Evolutionary conservation across 2,113 vertebrate genomes (phyloP).

Genomic region (Patagioenas fasciata): DNA sequence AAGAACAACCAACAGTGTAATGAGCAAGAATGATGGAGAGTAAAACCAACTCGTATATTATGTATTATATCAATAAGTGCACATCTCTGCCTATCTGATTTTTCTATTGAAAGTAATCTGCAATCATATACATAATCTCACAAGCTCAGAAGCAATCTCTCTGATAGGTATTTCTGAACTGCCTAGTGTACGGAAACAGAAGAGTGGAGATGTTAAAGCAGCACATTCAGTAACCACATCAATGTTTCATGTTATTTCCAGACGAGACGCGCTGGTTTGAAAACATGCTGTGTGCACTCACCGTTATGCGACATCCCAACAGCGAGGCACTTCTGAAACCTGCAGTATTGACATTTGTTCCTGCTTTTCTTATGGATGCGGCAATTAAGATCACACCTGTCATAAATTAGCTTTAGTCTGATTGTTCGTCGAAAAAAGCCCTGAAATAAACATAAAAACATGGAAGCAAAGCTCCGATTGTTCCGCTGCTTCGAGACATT

Average conservation of each 20-base stretch:
- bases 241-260: not conserved
- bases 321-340: constrained; percentile 97
- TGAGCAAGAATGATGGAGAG: not conserved
- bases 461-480: fast-evolving
- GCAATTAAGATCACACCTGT: constrained; percentile 94
- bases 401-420: constrained; percentile 94
- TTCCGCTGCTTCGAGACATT: not conserved
- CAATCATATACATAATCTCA: not conserved
- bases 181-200: not conserved
- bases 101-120: not conserved
- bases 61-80: not conserved
- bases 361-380: constrained; percentile 98
- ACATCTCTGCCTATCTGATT: not conserved
- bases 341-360: constrained; percentile 98
- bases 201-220: not conserved
- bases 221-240: not conserved
- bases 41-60: not conserved
- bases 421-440: constrained; percentile 97
- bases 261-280: not conserved
- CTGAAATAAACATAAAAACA: constrained; percentile 60
- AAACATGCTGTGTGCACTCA: constrained; percentile 60
- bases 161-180: fast-evolving
- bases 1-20: not conserved
- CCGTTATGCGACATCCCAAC: constrained; percentile 99
- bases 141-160: not conserved